phyloP scores from a whole-genome alignment of 2,113 vertebrate genomes.

The Muntiacus muntjak region DNA sequence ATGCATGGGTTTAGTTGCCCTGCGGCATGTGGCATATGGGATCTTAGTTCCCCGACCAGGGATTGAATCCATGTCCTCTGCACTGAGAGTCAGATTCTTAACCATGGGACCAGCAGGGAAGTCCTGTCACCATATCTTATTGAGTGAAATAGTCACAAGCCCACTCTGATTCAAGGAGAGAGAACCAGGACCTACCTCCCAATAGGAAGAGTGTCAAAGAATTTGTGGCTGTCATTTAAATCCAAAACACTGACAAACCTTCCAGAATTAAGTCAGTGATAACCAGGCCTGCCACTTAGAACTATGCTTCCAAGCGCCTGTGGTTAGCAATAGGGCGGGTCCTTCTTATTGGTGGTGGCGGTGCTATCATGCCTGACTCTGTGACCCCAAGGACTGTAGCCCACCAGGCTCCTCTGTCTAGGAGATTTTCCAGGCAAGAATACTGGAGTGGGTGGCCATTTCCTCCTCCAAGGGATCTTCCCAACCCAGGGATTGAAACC shows the following conservation, averaged over 20 bases:
- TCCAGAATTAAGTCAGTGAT: neutral
- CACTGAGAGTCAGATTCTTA: too few species aligned
- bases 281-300: neutral
- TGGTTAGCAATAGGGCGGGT: neutral
- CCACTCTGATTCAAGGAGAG: neutral
- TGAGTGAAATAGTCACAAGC: neutral
- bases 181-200: neutral
- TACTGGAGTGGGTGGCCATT: neutral
- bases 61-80: too few species aligned
- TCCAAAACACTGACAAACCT: neutral
- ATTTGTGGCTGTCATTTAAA: neutral
- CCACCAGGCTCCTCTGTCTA: neutral
- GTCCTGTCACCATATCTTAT: neutral
- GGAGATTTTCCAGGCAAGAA: neutral
- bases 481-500: neutral
- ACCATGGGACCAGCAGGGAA: too few species aligned
- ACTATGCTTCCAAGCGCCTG: too few species aligned
- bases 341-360: neutral
- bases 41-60: too few species aligned
- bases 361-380: neutral
- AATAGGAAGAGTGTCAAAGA: neutral
- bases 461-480: neutral
- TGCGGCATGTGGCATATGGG: too few species aligned
- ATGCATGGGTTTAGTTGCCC: too few species aligned
- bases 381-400: neutral